Base-by-base conservation (phyloP, 2,888 invertebrate species). In the Drosophila putrida region DNA sequence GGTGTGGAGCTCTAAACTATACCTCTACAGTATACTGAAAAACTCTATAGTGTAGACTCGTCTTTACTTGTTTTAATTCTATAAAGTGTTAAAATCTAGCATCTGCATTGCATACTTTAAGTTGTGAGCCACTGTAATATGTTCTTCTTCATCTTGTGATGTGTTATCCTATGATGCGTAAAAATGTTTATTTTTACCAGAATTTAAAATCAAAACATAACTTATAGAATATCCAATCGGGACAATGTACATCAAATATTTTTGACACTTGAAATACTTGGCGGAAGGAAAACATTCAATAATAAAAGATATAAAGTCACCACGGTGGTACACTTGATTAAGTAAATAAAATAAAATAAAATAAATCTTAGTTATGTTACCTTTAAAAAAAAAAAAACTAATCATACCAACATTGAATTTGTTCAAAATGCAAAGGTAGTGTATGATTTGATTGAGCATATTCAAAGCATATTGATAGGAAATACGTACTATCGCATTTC, bases 351-450 rank as follows among this genome's bases (percentile, higher is more conserved):
- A n/a, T 49, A 2, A 49, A 49, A 35, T 43, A 25, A 25, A n/a
- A 27, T 27, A 43, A 6, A 43, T 6, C 6, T 20, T 20, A 11
- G 20, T 20, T 25, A 25, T 10, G 10, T 25, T 41, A 10, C n/a
- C n/a, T 41, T 25, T 25, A 35, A 8, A 9, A 50, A 1, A 8
- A 15, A 9, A 27, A 35, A 35, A 10, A 35, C 20, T 31, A 35
- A 35, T 35, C 2, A 4, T 35, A 50, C 6, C 31, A 31, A 20
- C 20, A 20, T 20, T 20, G 20, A 20, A 31, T 31, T 10, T 47
- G 33, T 54, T 55, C 44, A 67, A 38, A 50, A 55, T 67, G 57
- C 66, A 66, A 65, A 9, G 46, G 51, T 62, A 27, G 50, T 51
- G 36, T 49, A 31, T 50, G 15, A 46, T 51, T 38, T 36, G 44